phyloP scores from a whole-genome alignment of 1,140 invertebrate species.

The Mizuhopecten yessoensis region DNA sequence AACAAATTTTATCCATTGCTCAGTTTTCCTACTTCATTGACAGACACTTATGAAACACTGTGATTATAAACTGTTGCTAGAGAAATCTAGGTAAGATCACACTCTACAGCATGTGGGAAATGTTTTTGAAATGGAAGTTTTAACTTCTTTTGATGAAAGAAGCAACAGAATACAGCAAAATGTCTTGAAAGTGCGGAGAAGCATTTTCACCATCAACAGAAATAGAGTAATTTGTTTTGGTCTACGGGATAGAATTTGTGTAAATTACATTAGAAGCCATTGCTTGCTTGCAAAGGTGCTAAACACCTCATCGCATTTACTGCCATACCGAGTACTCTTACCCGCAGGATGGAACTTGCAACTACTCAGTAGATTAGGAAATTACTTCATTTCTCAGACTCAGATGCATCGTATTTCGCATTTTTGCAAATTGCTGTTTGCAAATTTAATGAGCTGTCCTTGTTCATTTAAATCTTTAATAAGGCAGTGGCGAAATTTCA shows the following conservation, averaged over 20 bases:
- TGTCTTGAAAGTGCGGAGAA: background rate
- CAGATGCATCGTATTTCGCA: background rate
- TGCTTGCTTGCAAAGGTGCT: background rate
- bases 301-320: background rate
- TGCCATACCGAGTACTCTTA: background rate
- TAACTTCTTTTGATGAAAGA: too few species aligned
- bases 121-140: too few species aligned
- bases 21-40: too few species aligned
- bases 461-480: constrained; percentile 26
- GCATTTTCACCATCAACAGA: background rate
- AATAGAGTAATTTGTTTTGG: background rate
- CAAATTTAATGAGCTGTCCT: constrained; percentile 25
- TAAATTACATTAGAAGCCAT: background rate
- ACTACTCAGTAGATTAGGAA: background rate
- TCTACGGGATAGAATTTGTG: background rate
- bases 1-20: too few species aligned
- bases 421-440: constrained; percentile 34
- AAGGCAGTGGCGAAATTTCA: background rate
- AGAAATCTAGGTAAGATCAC: too few species aligned
- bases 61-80: too few species aligned
- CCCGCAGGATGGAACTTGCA: background rate
- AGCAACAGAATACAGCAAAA: too few species aligned
- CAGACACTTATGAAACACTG: too few species aligned
- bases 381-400: constrained; percentile 27
- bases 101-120: too few species aligned